phyloP scores from a whole-genome alignment of 2,888 invertebrate genomes.

The Sialis fuliginosa region DNA sequence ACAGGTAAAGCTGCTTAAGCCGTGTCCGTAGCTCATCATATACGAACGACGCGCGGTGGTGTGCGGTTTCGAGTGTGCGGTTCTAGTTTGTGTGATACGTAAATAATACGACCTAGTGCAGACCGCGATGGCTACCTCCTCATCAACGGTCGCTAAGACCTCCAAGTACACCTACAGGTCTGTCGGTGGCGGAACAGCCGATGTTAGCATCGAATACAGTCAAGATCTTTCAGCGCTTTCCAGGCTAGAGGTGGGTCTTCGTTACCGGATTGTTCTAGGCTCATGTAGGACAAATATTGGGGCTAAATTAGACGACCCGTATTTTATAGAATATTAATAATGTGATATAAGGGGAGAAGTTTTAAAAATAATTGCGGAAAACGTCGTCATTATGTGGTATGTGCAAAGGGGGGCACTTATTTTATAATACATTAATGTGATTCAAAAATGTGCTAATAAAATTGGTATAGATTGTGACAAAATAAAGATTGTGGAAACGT shows the following conservation, averaged over 20 bases:
- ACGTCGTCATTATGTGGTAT: too few relatives aligned
- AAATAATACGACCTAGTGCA: slow-evolving; percentile 4
- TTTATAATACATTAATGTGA: too few relatives aligned
- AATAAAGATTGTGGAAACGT: too few relatives aligned
- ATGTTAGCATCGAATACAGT: slow-evolving; percentile 90
- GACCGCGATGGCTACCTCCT: slow-evolving; percentile 30
- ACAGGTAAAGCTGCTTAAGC: background rate
- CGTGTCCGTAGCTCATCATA: slow-evolving; percentile 17
- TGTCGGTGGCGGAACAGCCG: slow-evolving; percentile 53
- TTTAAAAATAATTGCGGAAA: too few relatives aligned
- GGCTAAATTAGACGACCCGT: too few relatives aligned
- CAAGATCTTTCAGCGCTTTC: slow-evolving; percentile 86
- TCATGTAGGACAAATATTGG: too few relatives aligned
- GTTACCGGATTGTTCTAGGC: background rate
- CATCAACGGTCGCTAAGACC: slow-evolving; percentile 61
- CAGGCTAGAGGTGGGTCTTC: slow-evolving; percentile 74
- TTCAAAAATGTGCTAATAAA: too few relatives aligned
- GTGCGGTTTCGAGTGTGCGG: background rate
- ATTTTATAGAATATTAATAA: too few relatives aligned
- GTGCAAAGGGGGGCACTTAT: too few relatives aligned
- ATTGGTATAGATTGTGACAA: too few relatives aligned
- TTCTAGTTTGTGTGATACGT: background rate
- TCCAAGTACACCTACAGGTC: slow-evolving; percentile 88
- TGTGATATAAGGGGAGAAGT: too few relatives aligned
- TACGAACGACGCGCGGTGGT: slow-evolving; percentile 31